Percentiles rank a stretch among this genome's conserved stretches.
phyloP scores from a whole-genome alignment of 2,113 vertebrate genomes.

The Channa argus region DNA sequence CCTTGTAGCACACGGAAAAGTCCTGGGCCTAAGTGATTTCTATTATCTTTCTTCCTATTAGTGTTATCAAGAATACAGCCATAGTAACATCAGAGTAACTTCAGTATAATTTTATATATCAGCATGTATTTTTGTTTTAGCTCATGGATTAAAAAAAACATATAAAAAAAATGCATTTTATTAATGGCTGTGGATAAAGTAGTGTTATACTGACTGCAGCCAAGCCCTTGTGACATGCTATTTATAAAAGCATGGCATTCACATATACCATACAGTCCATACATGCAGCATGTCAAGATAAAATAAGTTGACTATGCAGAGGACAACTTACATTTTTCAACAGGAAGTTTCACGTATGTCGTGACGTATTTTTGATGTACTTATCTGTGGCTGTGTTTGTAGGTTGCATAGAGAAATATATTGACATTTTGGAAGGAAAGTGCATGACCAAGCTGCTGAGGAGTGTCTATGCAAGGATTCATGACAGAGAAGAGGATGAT shows the following conservation, averaged over 20 bases:
- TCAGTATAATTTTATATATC: no score
- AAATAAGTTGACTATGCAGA: background rate
- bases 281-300: slow-evolving; percentile 16
- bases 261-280: slow-evolving; percentile 18
- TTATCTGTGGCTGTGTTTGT: slow-evolving; percentile 33
- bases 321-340: no score
- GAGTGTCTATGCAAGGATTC: slow-evolving; percentile 73
- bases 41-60: background rate
- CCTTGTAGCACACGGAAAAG: slow-evolving; percentile 76
- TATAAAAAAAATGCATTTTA: no score
- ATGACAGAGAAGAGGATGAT: slow-evolving; percentile 75
- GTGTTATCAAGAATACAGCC: background rate
- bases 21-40: slow-evolving; percentile 79
- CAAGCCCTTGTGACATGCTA: slow-evolving; percentile 29
- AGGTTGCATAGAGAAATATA: slow-evolving; percentile 80
- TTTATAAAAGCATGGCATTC: slow-evolving; percentile 51
- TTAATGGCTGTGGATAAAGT: no score
- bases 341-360: background rate
- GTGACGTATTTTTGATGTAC: background rate
- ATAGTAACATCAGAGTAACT: background rate
- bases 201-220: slow-evolving; percentile 27
- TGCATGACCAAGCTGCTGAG: slow-evolving; percentile 72
- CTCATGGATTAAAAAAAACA: no score
- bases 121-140: no score
- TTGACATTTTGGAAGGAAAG: slow-evolving; percentile 75